phyloP scores from a whole-genome alignment of 2,113 vertebrate species.

The Chrysemys picta region DNA sequence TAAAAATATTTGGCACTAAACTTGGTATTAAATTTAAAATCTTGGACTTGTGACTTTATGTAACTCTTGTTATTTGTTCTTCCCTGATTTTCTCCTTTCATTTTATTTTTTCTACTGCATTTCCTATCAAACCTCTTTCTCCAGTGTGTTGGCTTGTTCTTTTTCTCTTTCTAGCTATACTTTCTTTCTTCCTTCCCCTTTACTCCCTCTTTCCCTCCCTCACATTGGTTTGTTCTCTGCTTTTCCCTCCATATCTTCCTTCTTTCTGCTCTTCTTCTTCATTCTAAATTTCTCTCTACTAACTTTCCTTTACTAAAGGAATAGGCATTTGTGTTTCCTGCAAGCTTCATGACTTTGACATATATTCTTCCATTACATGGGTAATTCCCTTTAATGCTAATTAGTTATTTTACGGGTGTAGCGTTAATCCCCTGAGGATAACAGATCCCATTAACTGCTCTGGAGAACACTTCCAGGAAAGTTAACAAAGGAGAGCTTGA shows the following conservation, averaged over 20 bases:
- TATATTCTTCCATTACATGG: neutral
- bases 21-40: neutral
- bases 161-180: neutral
- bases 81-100: accelerated
- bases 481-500: neutral
- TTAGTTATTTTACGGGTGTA: neutral
- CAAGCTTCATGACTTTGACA: neutral
- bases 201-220: neutral
- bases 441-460: neutral
- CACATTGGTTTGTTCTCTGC: neutral
- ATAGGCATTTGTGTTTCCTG: neutral
- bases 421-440: neutral
- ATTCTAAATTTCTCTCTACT: accelerated
- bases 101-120: neutral
- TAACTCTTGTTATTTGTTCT: neutral
- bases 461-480: neutral
- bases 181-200: neutral
- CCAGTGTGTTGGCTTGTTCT: neutral
- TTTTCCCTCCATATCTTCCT: accelerated
- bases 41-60: neutral
- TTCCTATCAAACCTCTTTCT: neutral
- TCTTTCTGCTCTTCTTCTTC: neutral
- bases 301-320: neutral
- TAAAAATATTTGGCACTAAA: neutral
- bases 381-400: neutral